A percentile compares a stretch with the other conserved stretches of the same genome.
Conservation (phyloP, 1,140 invertebrate genomes). For the Macrocentrus cingulum region DNA sequence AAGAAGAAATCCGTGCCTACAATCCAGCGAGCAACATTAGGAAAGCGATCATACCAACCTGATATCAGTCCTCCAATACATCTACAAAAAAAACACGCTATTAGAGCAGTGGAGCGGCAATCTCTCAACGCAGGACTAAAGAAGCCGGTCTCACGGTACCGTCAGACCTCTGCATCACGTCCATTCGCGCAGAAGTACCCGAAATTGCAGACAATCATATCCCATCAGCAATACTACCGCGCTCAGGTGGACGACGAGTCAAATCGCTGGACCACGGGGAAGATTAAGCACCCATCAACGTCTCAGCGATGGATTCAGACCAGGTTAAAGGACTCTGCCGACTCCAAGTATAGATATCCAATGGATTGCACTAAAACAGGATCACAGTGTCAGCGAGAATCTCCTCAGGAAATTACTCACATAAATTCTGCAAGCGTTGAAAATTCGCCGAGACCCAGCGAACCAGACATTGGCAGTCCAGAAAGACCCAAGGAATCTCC, state of each 20-base stretch:
- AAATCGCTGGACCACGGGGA: too few species aligned
- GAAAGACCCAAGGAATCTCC: neutral
- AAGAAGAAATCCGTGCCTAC: slow-evolving; percentile 24
- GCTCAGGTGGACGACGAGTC: too few species aligned
- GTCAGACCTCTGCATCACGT: neutral
- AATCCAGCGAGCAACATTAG: slow-evolving; percentile 9
- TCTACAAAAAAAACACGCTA: neutral
- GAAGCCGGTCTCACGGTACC: too few species aligned
- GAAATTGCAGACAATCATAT: too few species aligned
- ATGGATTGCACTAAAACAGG: slow-evolving; percentile 5
- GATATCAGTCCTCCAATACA: neutral
- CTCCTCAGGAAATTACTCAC: slow-evolving; percentile 6
- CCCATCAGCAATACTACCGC: too few species aligned
- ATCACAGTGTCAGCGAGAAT: slow-evolving; percentile 7
- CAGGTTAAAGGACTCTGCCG: neutral
- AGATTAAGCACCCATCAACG: too few species aligned
- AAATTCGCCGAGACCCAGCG: neutral
- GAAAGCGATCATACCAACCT: neutral
- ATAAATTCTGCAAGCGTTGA: neutral
- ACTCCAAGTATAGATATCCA: neutral
- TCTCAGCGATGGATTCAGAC: slow-evolving; percentile 3
- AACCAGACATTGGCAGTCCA: too few species aligned
- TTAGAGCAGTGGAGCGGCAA: neutral
- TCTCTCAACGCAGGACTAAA: too few species aligned
- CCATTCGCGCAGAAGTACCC: too few species aligned